phyloP scores from a whole-genome alignment of 2,113 vertebrate genomes.

The Carettochelys insculpta region DNA sequence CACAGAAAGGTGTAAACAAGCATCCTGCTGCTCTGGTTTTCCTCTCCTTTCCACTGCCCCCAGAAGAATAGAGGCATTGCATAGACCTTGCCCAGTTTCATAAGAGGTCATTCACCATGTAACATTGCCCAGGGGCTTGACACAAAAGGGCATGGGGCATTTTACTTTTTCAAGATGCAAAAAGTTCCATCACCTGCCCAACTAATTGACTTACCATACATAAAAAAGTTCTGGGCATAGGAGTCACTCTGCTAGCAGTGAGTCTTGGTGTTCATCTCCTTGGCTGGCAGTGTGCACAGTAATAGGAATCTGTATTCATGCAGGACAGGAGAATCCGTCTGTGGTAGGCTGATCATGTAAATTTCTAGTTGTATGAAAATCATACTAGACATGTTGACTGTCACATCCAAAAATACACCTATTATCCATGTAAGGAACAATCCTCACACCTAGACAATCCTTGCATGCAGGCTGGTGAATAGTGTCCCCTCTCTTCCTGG shows the following conservation, averaged over 20 bases:
- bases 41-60: fast-evolving
- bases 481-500: not conserved
- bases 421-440: not conserved
- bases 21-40: not conserved
- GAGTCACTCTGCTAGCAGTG: not conserved
- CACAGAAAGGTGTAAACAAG: not conserved
- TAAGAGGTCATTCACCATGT: not conserved
- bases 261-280: not conserved
- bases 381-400: fast-evolving
- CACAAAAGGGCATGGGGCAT: not conserved
- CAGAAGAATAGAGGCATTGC: not conserved
- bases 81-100: not conserved
- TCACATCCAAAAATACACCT: not conserved
- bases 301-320: not conserved
- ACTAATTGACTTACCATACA: fast-evolving
- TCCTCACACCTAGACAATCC: not conserved
- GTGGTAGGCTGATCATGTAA: not conserved
- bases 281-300: not conserved
- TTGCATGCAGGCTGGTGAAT: not conserved
- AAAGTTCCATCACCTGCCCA: not conserved
- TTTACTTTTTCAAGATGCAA: not conserved
- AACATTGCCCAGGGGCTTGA: not conserved
- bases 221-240: fast-evolving
- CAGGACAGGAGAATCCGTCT: not conserved
- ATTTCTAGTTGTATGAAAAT: not conserved